Evolutionary conservation across 2,113 vertebrate genomes (phyloP), one percentile per base, ranked within the genome.

Genomic region (Hydrolagus affinis): DNA sequence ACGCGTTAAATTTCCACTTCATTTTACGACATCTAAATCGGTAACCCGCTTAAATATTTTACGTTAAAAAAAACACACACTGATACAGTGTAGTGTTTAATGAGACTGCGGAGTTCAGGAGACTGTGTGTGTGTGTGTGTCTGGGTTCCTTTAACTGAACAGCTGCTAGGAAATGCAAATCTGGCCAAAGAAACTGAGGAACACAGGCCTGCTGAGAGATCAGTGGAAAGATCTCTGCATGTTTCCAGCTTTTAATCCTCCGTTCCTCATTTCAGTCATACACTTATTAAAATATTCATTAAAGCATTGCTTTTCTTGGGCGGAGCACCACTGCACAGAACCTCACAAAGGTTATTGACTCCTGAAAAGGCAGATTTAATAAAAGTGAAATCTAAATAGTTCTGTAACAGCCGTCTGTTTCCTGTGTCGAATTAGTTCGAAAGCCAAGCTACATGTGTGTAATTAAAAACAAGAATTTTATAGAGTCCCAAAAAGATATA

Each of bases 181-280:
- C 25, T 25, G 28, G 57, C 44, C 59, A 83, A 66, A 83, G 28
- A 64, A 80, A 62, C 15, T 9, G 30, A 83, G 66, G 78, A 83
- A 83, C 62, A 32, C 25, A 66, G 28, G 60, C 15, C 12, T 12
- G 76, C 10, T 60, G 28, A 80, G 25, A 15, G n/a, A 28, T 78
- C 57, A 78, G 11, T 23, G 62, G 76, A 32, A 32, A 83, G 19
- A 66, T 66, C 25, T 32, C 15, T 12, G n/a, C 28, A 62, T 11
- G 19, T 8, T 83, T 83, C 60, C 60, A 83, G 7, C 15, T 83
- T 78, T 64, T 83, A 68, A 83, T 83, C 78, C 60, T 62, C 62
- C 28, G 14, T 64, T 83, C 17, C 25, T 19, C 8, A 83, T 66
- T 83, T 83, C 62, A 28, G 59, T 80, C 76, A 83, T 30, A 32